Base-by-base conservation (phyloP, 2,888 invertebrate species). In the Latheticus oryzae region DNA sequence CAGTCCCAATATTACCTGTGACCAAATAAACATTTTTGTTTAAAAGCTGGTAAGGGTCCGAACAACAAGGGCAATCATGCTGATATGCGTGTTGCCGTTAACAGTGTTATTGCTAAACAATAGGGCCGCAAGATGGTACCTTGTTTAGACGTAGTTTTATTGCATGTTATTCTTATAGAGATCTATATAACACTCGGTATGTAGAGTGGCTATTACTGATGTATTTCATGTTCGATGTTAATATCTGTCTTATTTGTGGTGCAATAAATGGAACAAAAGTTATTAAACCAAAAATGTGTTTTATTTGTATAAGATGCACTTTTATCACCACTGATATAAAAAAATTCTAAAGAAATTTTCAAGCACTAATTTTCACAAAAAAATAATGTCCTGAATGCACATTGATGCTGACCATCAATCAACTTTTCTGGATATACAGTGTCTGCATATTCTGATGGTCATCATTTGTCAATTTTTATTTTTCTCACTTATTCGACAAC, bases 11-110 rank as follows among this genome's bases (percentile, higher is more conserved):
- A 55, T n/a, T 63, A 62, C 69, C 70, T 69, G 63, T 64, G 68
- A 67, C 69, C 68, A 66, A 68, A 58, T 68, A 56, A 61, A 58
- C 43, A 57, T 62, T 69, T 72, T 70, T 60, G 67, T 73, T 71
- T 61, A 66, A 73, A 78, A 78, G 79, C 79, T 79, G 79, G 79
- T 79, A 78, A 79, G 79, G 79, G 79, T 79, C 79, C 79, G 79
- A 79, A 79, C 76, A 76, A 78, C 76, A 76, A 69, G 62, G 66
- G 66, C 68, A 66, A 66, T 65, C 68, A 69, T 68, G 68, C 60
- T 43, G 48, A 62, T 32, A 35, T 53, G 62, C 65, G 64, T 65
- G 60, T 64, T 65, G 68, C 63, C 63, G 61, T 50, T 61, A 63
- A 2, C 62, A 64, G 54, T 64, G 63, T 67, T 66, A 50, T 64